These are phyloP conservation scores for Fragum whitleyi DNA, from an alignment of 2,888 invertebrate species.

Conservation along the genomic window DNA sequence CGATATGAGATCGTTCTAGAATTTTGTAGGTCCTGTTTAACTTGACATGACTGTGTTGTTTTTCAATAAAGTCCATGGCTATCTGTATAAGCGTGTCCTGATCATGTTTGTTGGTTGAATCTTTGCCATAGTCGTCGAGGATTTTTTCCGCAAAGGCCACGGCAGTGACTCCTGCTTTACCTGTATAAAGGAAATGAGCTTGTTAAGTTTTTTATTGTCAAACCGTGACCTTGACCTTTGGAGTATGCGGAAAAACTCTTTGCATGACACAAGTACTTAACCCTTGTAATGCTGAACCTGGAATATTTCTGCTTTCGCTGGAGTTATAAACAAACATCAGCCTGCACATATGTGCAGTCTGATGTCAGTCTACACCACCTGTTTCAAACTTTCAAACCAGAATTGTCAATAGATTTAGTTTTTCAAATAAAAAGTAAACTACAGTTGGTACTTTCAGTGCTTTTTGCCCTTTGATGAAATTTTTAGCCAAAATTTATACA, in stretches of 20 bases:
- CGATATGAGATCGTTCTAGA: conserved; percentile 73
- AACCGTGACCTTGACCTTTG: not conserved
- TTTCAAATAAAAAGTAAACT: too few relatives aligned
- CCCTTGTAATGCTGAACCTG: too few relatives aligned
- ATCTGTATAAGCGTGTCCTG: conserved; percentile 78
- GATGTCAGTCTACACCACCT: too few relatives aligned
- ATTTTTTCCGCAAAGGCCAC: conserved; percentile 81
- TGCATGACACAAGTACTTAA: too few relatives aligned
- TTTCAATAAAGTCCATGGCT: conserved; percentile 80
- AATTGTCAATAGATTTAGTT: too few relatives aligned
- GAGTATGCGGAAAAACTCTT: not conserved
- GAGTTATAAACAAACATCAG: too few relatives aligned
- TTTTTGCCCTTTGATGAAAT: too few relatives aligned
- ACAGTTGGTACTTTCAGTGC: too few relatives aligned
- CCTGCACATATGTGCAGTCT: too few relatives aligned
- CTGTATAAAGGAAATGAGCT: conserved; percentile 59
- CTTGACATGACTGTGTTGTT: conserved; percentile 73
- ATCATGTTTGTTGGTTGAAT: conserved; percentile 71
- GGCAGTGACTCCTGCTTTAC: conserved; percentile 67
- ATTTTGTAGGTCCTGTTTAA: conserved; percentile 75
- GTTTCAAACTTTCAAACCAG: too few relatives aligned
- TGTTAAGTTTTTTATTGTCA: not conserved
- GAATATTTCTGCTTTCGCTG: too few relatives aligned
- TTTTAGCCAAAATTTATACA: too few relatives aligned
- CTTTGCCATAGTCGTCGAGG: conserved; percentile 76